These are phyloP conservation scores for Mactra quadrangularis DNA, from an alignment of 1,140 invertebrate genomes.

Conservation along the genomic window DNA sequence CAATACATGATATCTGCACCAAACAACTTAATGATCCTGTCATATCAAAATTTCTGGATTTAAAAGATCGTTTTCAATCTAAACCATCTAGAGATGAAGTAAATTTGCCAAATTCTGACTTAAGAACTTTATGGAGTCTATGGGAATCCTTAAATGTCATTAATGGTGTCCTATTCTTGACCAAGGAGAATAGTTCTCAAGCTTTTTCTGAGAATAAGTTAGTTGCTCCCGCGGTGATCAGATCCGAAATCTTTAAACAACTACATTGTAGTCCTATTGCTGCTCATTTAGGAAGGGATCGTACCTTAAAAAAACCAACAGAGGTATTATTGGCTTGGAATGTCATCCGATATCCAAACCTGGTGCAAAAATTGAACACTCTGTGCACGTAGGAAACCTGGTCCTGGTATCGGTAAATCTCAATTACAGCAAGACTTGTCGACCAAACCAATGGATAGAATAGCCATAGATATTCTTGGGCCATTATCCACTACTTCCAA, in stretches of 20 bases:
- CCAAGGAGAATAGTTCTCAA: not conserved
- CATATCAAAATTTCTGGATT: not conserved
- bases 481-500: constrained; percentile 6
- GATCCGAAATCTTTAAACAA: not conserved
- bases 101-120: too few species aligned
- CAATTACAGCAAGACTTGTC: constrained; percentile 19
- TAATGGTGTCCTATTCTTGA: too few species aligned
- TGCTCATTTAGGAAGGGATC: constrained; percentile 19
- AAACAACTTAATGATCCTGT: constrained; percentile 4
- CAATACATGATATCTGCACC: not conserved
- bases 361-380: not conserved
- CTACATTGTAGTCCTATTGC: not conserved
- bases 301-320: not conserved
- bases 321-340: constrained; percentile 4
- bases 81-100: not conserved
- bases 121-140: not conserved
- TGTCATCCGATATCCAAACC: not conserved
- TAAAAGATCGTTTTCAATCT: not conserved
- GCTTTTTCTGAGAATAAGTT: too few species aligned
- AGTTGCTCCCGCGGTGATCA: not conserved
- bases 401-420: constrained; percentile 25
- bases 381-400: constrained; percentile 24
- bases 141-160: constrained; percentile 15
- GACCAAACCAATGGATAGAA: not conserved
- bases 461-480: constrained; percentile 30